Base-by-base conservation (phyloP, 2,888 invertebrate species). In the Gasteruption jaculator region DNA sequence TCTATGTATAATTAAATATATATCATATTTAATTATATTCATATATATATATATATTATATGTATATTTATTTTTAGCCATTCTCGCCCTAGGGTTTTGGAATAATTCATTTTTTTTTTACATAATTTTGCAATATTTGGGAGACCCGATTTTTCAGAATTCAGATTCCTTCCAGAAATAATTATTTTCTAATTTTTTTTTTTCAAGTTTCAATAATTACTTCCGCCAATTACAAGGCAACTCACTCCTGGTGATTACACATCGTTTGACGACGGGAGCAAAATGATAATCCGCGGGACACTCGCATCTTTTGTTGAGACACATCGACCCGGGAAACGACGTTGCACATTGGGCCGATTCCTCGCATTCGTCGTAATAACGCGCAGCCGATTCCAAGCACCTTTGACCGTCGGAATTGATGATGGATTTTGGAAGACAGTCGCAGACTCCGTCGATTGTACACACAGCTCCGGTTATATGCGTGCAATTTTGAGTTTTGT, bases 251-350 rank as follows among this genome's bases (percentile, higher is more conserved):
- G 34, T 48, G 3, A 34, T 4, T 8, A 54, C 45, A 34, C 61
- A 63, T 29, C 38, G 32, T 3, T 32, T 11, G 3, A 43, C 2
- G 4, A 10, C 38, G 1, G 5, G 1, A 4, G 51, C 56, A 29
- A 47, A 61, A 30, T 56, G 61, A 33, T 49, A 45, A 4, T 22
- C 8, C 4, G 38, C 20, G 18, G 31, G n/a, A 8, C 62, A 63
- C 3, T 38, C 41, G 29, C 62, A 63, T 12, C 3, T 29, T 2
- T 44, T 35, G 4, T 53, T 46, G 6, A 52, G 22, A 34, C 62
- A 63, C 5, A 18, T 7, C 3, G 56, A 27, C 1, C 52, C 11
- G 0, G 10, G 4, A 2, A 60, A 57, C 2, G 40, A 40, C 7
- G 22, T 11, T 1, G 26, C 6, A 34, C 62, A 63, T 15, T 61